Evolutionary conservation across 1,140 invertebrate species (phyloP).

Genomic region (Mercenaria mercenaria): DNA sequence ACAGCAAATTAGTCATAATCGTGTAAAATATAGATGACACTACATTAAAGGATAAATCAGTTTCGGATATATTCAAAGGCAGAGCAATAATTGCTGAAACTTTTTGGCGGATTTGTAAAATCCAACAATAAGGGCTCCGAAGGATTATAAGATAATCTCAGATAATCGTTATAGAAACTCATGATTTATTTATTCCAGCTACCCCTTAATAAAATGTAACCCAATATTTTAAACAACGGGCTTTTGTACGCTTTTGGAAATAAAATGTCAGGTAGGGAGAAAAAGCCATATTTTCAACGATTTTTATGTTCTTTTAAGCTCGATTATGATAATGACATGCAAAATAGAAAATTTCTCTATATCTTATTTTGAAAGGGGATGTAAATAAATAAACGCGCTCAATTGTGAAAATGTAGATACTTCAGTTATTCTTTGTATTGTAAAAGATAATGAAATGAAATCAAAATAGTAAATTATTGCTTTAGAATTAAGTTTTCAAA

Average conservation of each 20-base stretch:
- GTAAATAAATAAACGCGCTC: not conserved
- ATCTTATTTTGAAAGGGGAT: not conserved
- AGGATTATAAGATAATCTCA: conserved; percentile 16
- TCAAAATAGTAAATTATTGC: not conserved
- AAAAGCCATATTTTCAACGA: conserved; percentile 56
- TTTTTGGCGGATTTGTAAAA: conserved; percentile 20
- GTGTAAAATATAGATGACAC: not conserved
- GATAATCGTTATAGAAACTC: conserved; percentile 41
- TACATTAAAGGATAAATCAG: conserved; percentile 7
- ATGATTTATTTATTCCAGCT: conserved; percentile 53
- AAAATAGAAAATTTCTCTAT: conserved; percentile 32
- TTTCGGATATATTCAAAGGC: conserved; percentile 1
- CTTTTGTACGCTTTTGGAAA: conserved; percentile 46
- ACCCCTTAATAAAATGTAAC: conserved; percentile 62
- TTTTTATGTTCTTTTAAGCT: conserved; percentile 53
- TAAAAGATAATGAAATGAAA: not conserved
- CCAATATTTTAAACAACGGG: conserved; percentile 41
- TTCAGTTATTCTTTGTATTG: not conserved
- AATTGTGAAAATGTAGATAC: not conserved
- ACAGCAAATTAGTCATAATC: conserved; percentile 43
- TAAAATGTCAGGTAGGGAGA: conserved; percentile 42
- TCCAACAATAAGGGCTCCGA: not conserved
- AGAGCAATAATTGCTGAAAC: not conserved
- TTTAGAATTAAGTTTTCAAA: too few species aligned
- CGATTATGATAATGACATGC: conserved; percentile 61